phyloP scores from a whole-genome alignment of 2,888 invertebrate genomes.

The Yponomeuta cagnagella region DNA sequence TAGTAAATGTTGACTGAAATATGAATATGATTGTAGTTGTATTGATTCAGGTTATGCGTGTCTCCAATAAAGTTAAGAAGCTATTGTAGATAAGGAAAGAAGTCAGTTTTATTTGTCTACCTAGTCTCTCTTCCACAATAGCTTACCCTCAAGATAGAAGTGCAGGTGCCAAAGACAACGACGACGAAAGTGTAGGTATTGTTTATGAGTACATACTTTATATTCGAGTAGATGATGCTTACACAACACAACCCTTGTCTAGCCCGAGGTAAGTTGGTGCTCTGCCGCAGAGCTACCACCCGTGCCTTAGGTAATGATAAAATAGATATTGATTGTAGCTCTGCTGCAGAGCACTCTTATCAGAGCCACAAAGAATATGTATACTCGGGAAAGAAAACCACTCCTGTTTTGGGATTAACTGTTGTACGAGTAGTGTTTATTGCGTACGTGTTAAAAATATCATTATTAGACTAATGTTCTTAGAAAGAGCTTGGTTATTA shows the following conservation, averaged over 20 bases:
- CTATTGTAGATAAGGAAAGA: slow-evolving; percentile 2
- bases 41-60: neutral
- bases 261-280: too few species aligned
- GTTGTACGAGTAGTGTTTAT: too few species aligned
- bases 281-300: too few species aligned
- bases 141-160: slow-evolving; percentile 1
- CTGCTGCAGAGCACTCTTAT: too few species aligned
- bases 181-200: neutral
- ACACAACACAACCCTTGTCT: neutral
- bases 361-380: too few species aligned
- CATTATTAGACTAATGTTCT: too few species aligned
- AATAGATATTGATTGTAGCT: too few species aligned
- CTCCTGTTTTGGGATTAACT: too few species aligned
- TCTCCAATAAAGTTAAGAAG: slow-evolving; percentile 10
- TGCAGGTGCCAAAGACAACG: slow-evolving; percentile 17
- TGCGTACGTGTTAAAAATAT: too few species aligned
- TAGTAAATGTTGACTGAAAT: slow-evolving; percentile 3
- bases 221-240: neutral
- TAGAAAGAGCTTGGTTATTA: too few species aligned
- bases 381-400: too few species aligned
- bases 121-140: slow-evolving; percentile 1
- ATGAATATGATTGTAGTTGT: slow-evolving; percentile 4
- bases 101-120: slow-evolving; percentile 15
- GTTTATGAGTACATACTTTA: neutral
- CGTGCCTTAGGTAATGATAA: too few species aligned